A percentile compares a stretch with the other conserved stretches of the same genome.
phyloP scores from a whole-genome alignment of 2,113 vertebrate genomes.

The Protobothrops flavoviridis region DNA sequence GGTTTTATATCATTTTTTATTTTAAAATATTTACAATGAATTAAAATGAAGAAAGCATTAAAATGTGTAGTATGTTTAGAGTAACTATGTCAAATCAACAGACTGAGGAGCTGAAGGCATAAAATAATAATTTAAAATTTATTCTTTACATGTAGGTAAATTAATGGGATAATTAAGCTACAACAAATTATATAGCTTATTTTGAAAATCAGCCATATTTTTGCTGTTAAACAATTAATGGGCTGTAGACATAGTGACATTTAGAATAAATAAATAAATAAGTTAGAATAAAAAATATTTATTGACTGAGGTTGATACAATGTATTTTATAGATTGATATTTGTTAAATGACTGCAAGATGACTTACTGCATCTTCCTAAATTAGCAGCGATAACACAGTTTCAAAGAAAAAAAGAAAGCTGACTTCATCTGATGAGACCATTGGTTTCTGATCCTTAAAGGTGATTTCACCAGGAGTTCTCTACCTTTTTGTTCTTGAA shows the following conservation, averaged over 20 bases:
- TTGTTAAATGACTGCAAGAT: neutral
- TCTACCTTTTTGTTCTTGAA: neutral
- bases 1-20: neutral
- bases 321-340: neutral
- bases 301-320: neutral
- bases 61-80: neutral
- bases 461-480: neutral
- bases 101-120: neutral
- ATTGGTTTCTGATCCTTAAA: neutral
- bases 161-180: neutral
- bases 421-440: neutral
- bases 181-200: slow-evolving; percentile 32
- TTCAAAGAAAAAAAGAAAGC: neutral
- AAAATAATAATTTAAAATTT: neutral
- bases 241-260: neutral
- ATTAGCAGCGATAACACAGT: neutral
- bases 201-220: slow-evolving; percentile 20
- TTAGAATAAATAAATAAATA: neutral
- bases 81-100: neutral
- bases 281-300: too few relatives aligned
- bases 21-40: neutral
- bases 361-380: neutral
- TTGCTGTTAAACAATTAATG: neutral
- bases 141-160: neutral
- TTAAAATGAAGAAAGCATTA: neutral